Percentiles rank a stretch among this genome's conserved stretches.
phyloP scores from a whole-genome alignment of 2,888 invertebrate species.

The Philaethria dido region DNA sequence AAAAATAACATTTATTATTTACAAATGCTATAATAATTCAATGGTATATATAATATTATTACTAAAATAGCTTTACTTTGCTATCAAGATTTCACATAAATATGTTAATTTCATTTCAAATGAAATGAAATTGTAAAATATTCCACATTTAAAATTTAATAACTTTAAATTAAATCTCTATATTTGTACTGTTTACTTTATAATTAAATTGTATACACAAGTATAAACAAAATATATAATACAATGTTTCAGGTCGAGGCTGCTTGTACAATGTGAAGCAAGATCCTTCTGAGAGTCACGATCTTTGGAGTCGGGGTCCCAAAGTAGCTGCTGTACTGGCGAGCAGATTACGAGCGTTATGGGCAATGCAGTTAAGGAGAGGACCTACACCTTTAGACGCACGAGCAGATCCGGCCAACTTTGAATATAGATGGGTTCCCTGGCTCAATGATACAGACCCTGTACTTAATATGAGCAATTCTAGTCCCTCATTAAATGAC shows the following conservation, averaged over 20 bases:
- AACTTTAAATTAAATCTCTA: no score
- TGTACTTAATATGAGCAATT: slow-evolving; percentile 15
- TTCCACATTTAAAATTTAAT: no score
- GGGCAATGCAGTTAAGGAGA: slow-evolving; percentile 77
- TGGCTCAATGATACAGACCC: slow-evolving; percentile 66
- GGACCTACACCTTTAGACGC: slow-evolving; percentile 73
- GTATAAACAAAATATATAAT: not conserved
- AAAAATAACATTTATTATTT: no score
- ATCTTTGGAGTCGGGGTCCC: slow-evolving; percentile 82
- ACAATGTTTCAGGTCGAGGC: slow-evolving; percentile 78
- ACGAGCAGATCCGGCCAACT: slow-evolving; percentile 87
- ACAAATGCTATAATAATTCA: no score
- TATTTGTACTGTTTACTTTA: no score
- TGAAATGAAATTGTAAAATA: no score
- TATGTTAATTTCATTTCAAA: no score
- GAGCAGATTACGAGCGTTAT: slow-evolving; percentile 69
- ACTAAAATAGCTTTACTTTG: no score
- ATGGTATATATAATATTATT: no score
- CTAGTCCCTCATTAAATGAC: slow-evolving; percentile 5
- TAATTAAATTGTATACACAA: no score
- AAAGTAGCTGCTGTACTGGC: slow-evolving; percentile 72
- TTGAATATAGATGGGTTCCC: slow-evolving; percentile 88
- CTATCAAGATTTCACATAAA: no score
- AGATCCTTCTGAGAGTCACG: slow-evolving; percentile 92
- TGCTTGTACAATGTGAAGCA: slow-evolving; percentile 89